Conservation (phyloP, 2,888 invertebrate species). For the Cephus spinipes region DNA sequence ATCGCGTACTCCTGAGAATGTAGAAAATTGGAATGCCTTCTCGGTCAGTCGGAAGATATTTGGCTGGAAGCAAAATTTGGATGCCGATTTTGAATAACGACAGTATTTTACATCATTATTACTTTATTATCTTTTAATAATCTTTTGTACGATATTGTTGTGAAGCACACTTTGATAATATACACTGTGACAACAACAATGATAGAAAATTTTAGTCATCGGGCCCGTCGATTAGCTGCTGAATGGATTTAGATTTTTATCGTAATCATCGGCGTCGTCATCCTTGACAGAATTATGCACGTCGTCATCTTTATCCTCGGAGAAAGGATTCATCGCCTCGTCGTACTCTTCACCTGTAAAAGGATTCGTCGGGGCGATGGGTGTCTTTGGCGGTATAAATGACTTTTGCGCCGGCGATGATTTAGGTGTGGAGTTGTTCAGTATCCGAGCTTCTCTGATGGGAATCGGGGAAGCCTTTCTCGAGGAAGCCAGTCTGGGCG, state of each 20-base stretch:
- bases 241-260: conserved; percentile 83
- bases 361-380: conserved; percentile 62
- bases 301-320: conserved; percentile 68
- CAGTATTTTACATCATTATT: conserved; percentile 5
- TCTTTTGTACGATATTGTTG: neutral
- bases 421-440: conserved; percentile 55
- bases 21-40: conserved; percentile 50
- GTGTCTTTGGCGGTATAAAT: conserved; percentile 56
- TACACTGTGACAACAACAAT: conserved; percentile 5
- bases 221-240: conserved; percentile 40
- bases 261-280: conserved; percentile 76
- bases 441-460: conserved; percentile 54
- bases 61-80: conserved; percentile 49
- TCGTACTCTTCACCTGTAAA: conserved; percentile 70
- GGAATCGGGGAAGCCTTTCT: conserved; percentile 56
- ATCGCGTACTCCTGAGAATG: conserved; percentile 36
- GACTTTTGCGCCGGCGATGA: conserved; percentile 56
- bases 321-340: conserved; percentile 76
- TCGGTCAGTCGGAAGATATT: conserved; percentile 53
- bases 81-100: conserved; percentile 10
- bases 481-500: conserved; percentile 37
- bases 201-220: neutral
- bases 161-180: neutral
- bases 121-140: conserved; percentile 5
- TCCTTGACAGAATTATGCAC: conserved; percentile 71